These are phyloP conservation scores for Melangyna quadrimaculata DNA, from an alignment of 2,888 invertebrate species.

Conservation along the genomic window DNA sequence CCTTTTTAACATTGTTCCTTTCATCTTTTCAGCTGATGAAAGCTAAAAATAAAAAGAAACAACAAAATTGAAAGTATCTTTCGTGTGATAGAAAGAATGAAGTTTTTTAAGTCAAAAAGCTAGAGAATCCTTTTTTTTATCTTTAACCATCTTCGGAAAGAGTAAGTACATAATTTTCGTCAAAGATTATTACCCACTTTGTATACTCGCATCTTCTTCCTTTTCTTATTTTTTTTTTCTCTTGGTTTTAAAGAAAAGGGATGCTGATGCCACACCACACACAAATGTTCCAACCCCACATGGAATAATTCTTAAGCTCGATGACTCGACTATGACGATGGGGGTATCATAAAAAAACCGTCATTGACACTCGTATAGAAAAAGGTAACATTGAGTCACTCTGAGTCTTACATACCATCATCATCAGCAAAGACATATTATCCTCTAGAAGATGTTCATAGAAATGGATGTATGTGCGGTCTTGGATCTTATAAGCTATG, in stretches of 20 bases:
- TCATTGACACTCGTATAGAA: conserved; percentile 16
- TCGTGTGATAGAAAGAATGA: background rate
- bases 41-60: background rate
- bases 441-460: background rate
- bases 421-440: background rate
- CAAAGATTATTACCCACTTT: conserved; percentile 31
- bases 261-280: background rate
- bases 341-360: conserved; percentile 21
- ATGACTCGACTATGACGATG: background rate
- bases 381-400: conserved; percentile 8
- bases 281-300: background rate
- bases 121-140: conserved; percentile 8
- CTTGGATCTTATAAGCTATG: background rate
- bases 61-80: background rate
- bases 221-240: background rate
- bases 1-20: conserved; percentile 38
- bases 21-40: background rate
- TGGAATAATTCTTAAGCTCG: background rate
- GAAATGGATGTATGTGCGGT: background rate
- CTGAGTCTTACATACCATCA: background rate
- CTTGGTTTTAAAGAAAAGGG: background rate
- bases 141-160: conserved; percentile 23
- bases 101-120: conserved; percentile 13
- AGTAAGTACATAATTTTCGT: background rate
- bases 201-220: background rate